Evolutionary conservation across 2,888 invertebrate species (phyloP), one percentile per base, ranked within the genome.

Genomic region (Taphrorychus bicolor): DNA sequence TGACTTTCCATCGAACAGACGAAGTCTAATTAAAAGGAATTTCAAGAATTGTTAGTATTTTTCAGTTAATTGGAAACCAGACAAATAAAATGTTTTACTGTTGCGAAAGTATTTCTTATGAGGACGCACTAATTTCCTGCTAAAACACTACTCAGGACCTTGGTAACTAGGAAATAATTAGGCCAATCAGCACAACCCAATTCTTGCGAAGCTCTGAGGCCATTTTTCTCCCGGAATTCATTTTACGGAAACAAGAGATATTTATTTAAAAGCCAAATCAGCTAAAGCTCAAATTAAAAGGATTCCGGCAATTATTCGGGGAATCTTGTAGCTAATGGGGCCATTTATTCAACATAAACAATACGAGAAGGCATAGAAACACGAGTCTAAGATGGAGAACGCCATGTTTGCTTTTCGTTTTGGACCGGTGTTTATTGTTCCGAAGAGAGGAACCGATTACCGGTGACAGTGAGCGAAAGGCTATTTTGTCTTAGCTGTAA

Each of bases 271-370:
- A 45, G 45, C 45, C 45, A 45, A 45, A 45, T 45, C 45, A 45
- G 45, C 45, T 45, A 45, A 45, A 45, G 45, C 45, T 51, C 19
- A 17, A 51, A 51, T 51, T 51, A 51, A 51, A 51, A 51, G 21
- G 19, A n/a, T 17, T 51, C 19, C 51, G 21, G 51, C 51, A 51
- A 22, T 51, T 51, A 51, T 51, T 51, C 51, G 21, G 22, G 9
- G 51, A 51, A 51, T 51, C 9, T 14, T 51, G 51, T 21, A 51
- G 22, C 51, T 51, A 51, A 51, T 51, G 51, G 51, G 14, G n/a
- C 51, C 51, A 51, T 51, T 51, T 51, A 51, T 51, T n/a, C 45
- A 2, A 18, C 51, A 51, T 51, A 51, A 51, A 51, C 51, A 51
- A 51, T 51, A 51, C 19, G n/a, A 42, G 51, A 19, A 51, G 51